Evolutionary conservation across 2,888 invertebrate species (phyloP).

Genomic region (Mimas tiliae): DNA sequence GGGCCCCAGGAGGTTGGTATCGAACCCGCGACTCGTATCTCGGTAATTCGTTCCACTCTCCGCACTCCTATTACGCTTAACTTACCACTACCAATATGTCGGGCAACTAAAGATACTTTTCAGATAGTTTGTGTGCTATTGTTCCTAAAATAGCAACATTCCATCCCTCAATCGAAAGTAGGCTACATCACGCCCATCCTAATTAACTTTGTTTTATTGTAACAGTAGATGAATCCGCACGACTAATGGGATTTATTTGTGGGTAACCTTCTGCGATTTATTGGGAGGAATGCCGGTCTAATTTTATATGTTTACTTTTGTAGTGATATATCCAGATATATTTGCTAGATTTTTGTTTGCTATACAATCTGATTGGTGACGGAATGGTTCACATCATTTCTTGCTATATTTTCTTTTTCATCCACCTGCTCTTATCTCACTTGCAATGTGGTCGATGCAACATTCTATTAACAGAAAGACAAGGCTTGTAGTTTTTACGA

Average conservation of each 20-base stretch:
- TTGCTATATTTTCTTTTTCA: too few relatives aligned
- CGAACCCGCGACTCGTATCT: too few relatives aligned
- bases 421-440: too few relatives aligned
- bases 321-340: slow-evolving; percentile 33
- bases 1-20: too few relatives aligned
- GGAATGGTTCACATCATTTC: neutral
- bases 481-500: too few relatives aligned
- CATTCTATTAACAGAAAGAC: too few relatives aligned
- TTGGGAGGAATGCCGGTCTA: slow-evolving; percentile 38
- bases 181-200: slow-evolving; percentile 49
- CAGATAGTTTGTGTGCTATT: neutral
- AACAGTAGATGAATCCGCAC: slow-evolving; percentile 50
- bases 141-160: neutral
- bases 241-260: slow-evolving; percentile 64
- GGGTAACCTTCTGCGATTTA: slow-evolving; percentile 47
- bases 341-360: neutral
- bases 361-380: too few relatives aligned
- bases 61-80: too few relatives aligned
- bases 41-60: too few relatives aligned
- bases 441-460: too few relatives aligned
- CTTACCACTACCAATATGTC: neutral
- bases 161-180: slow-evolving; percentile 7
- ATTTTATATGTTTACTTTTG: slow-evolving; percentile 36
- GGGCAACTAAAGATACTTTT: neutral
- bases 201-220: slow-evolving; percentile 69